A percentile compares a stretch with the other conserved stretches of the same genome.
Evolutionary conservation across 1,140 invertebrate species (phyloP).

Genomic region (Ptiloglossa arizonensis): DNA sequence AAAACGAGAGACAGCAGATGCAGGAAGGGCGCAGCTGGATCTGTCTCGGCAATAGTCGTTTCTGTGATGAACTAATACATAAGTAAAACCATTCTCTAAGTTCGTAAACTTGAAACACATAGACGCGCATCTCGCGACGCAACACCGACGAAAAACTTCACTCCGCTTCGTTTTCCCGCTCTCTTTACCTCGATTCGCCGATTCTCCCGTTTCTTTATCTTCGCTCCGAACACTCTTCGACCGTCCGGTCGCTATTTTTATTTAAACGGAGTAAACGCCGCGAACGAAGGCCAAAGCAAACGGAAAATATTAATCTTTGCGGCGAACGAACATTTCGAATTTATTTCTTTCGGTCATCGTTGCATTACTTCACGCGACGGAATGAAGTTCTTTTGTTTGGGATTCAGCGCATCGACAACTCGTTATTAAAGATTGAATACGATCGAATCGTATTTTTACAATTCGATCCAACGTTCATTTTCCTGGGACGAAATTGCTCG

Average conservation of each 20-base stretch:
- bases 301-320: background rate
- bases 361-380: too few relatives aligned
- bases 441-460: too few relatives aligned
- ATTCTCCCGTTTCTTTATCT: background rate
- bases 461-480: too few relatives aligned
- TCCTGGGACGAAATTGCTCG: too few relatives aligned
- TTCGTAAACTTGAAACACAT: conserved; percentile 63
- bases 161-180: background rate
- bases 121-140: background rate
- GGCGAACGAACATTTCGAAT: too few relatives aligned
- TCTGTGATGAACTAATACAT: conserved; percentile 73
- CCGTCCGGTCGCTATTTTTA: background rate
- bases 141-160: conserved; percentile 32
- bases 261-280: background rate
- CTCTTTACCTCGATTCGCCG: conserved; percentile 6
- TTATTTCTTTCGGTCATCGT: too few relatives aligned
- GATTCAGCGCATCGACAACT: too few relatives aligned
- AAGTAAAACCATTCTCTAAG: conserved; percentile 63
- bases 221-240: background rate
- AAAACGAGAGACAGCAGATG: conserved; percentile 1
- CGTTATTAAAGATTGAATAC: too few relatives aligned
- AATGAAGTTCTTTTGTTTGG: too few relatives aligned
- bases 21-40: conserved; percentile 65
- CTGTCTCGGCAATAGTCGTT: conserved; percentile 57
- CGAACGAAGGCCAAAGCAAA: background rate